Conservation (phyloP, 1,140 invertebrate genomes). For the Brachionus koreanus region DNA sequence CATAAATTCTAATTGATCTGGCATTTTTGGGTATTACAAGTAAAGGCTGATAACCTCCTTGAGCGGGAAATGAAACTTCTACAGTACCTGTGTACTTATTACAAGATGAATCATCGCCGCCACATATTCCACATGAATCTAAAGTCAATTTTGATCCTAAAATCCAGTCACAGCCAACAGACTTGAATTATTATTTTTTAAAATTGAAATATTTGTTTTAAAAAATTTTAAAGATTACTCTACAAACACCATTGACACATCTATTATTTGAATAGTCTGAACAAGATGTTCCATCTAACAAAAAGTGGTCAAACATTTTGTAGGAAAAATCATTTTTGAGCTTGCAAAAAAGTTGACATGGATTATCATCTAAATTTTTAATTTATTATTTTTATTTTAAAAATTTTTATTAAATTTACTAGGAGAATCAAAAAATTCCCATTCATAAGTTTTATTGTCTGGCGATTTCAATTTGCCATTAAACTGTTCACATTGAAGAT, state of each 20-base stretch:
- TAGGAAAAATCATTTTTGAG: conserved; percentile 68
- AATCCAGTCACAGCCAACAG: conserved; percentile 80
- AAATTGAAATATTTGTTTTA: neutral
- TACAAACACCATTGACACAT: conserved; percentile 78
- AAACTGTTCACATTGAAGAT: conserved; percentile 66
- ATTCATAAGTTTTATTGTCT: neutral
- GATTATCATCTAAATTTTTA: conserved; percentile 63
- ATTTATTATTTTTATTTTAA: neutral
- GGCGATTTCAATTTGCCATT: neutral
- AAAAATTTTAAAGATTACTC: conserved; percentile 54
- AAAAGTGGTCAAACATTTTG: conserved; percentile 73
- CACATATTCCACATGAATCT: conserved; percentile 81
- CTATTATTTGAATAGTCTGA: conserved; percentile 71
- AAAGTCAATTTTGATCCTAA: conserved; percentile 71
- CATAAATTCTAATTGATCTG: conserved; percentile 10
- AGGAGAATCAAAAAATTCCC: neutral
- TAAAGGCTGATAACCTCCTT: neutral
- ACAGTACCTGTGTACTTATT: conserved; percentile 65
- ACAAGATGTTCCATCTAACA: conserved; percentile 84
- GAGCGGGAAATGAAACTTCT: conserved; percentile 50
- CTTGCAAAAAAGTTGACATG: conserved; percentile 80
- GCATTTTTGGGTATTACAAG: neutral
- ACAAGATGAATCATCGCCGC: conserved; percentile 79
- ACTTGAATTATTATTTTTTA: conserved; percentile 49
- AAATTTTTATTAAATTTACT: neutral